Base-by-base conservation (phyloP, 1,140 invertebrate genomes). In the Drosophila grimshawi region DNA sequence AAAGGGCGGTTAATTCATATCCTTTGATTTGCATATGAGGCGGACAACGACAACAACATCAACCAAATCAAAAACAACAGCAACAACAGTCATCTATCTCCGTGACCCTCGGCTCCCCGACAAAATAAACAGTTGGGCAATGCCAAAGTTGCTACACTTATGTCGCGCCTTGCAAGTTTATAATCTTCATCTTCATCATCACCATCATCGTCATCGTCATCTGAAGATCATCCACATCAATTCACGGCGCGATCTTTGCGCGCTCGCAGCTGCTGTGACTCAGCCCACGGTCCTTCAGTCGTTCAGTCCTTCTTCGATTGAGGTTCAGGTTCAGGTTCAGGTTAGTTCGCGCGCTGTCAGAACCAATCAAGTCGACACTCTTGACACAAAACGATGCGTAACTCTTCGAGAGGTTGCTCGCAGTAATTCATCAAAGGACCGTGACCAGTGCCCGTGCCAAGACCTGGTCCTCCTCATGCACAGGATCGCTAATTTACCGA, bases 321-420 rank as follows among this genome's bases (percentile, higher is more conserved):
- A 72, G 70, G 48, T 68, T 61, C 53, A 39, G 41, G 41, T 32
- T 66, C 65, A 30, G 27, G 6, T 46, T 55, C 65, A 37, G 43
- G 53, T 70, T 30, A 66, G 77, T 88, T 88, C 85, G 85, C 85
- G 85, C 85, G 85, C 85, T 88, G 85, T 88, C 85, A 88, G 80
- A 88, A 85, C 73, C 85, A 89, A 88, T 88, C 85, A 89, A 89
- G 78, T 78, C 85, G 77, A 86, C 80, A 89, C 85, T 89, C 83
- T 80, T 86, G 80, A 88, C 83, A 89, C 80, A 88, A 88, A 89
- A 80, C 83, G 85, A 88, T 88, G 83, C 83, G 83, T 88, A 88
- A 88, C 83, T 88, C 83, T 88, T 88, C 80, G 83, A 88, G 83
- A 88, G 83, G 80, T 83, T 70, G 39, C 45, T 39, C 51, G 35